phyloP scores from a whole-genome alignment of 2,888 invertebrate species.

The Leptura quadrifasciata region DNA sequence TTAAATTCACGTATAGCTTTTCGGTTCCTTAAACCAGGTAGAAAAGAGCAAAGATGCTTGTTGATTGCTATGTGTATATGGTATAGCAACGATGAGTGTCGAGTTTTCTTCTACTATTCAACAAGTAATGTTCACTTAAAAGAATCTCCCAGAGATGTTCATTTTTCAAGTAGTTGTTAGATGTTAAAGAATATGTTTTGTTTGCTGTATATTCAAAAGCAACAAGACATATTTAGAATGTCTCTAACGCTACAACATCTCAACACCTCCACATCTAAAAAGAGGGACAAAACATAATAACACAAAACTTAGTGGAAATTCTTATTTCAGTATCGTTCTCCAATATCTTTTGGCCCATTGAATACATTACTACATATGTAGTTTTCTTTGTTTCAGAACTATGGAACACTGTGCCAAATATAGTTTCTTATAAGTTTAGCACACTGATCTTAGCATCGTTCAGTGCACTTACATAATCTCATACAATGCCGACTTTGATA shows the following conservation, averaged over 20 bases:
- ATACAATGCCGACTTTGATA: background rate
- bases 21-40: background rate
- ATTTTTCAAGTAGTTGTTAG: background rate
- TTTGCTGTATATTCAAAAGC: background rate
- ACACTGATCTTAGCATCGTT: background rate
- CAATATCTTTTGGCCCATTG: background rate
- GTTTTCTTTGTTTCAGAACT: background rate
- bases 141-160: background rate
- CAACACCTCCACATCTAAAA: background rate
- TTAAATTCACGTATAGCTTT: background rate
- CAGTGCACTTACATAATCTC: background rate
- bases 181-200: background rate
- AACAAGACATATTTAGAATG: background rate
- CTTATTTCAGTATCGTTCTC: no score
- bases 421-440: background rate
- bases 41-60: background rate
- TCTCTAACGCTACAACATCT: background rate
- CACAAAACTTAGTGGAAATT: background rate
- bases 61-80: slow-evolving; percentile 7
- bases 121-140: background rate
- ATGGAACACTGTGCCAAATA: background rate
- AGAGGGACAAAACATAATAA: background rate
- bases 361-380: background rate
- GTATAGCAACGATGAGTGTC: slow-evolving; percentile 4
- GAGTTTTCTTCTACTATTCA: background rate